Conservation (phyloP, 2,797 vertebrate species). For the Sebastes minor region DNA sequence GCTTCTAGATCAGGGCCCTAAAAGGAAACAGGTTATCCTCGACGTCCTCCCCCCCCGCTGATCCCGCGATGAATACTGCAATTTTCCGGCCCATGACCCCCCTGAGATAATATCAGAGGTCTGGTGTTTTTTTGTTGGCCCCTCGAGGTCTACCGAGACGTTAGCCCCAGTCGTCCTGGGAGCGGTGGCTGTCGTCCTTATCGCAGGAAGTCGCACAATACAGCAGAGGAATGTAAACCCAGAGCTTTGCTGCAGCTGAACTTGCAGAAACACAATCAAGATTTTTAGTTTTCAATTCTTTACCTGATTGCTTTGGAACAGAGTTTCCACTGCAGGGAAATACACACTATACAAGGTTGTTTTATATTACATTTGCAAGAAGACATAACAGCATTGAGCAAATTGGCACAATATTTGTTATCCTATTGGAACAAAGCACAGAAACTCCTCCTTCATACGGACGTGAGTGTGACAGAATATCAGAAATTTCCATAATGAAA, state of each 20-base stretch:
- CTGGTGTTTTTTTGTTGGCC: constrained; percentile 65
- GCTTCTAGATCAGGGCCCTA: constrained; percentile 52
- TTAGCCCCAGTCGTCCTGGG: constrained; percentile 43
- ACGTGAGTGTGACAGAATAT: not conserved
- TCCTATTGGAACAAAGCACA: constrained; percentile 24
- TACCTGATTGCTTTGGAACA: constrained; percentile 40
- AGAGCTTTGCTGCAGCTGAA: constrained; percentile 43
- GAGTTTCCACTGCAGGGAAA: constrained; percentile 10
- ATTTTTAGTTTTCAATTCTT: constrained; percentile 37
- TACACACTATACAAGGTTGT: not conserved
- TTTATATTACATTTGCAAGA: constrained; percentile 15
- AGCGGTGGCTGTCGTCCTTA: constrained; percentile 61
- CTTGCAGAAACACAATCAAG: constrained; percentile 16
- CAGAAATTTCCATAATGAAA: not conserved
- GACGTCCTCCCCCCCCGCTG: not conserved
- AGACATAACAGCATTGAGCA: constrained; percentile 32
- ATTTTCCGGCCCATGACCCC: constrained; percentile 60
- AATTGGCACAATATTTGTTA: constrained; percentile 2
- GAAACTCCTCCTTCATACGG: constrained; percentile 13
- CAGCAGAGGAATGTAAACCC: constrained; percentile 69
- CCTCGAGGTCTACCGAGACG: constrained; percentile 33
- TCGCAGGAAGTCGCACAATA: constrained; percentile 74
- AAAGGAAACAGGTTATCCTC: constrained; percentile 57
- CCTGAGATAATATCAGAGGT: constrained; percentile 51
- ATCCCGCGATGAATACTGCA: constrained; percentile 50